Conservation (phyloP, 2,113 vertebrate species). For the Leucoraja erinaceus region DNA sequence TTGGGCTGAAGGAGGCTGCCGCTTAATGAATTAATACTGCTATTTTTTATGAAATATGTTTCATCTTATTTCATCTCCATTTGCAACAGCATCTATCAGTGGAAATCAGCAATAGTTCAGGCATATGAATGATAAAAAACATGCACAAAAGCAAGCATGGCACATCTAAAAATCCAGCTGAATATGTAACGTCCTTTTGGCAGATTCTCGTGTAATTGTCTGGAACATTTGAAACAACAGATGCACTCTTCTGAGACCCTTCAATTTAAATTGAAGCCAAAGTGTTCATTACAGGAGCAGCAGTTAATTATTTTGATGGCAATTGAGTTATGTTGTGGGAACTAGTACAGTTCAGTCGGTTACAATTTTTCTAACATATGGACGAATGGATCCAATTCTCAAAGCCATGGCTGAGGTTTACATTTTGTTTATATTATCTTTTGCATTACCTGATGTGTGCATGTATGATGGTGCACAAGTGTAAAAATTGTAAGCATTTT, state of each 20-base stretch:
- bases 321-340: neutral
- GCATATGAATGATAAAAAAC: neutral
- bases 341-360: neutral
- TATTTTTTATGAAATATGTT: neutral
- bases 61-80: neutral
- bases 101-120: neutral
- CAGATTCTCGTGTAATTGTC: neutral
- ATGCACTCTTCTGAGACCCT: neutral
- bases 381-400: neutral
- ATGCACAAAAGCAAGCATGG: neutral
- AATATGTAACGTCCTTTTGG: neutral
- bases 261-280: neutral
- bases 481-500: neutral
- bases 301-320: slow-evolving; percentile 19
- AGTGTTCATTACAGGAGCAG: neutral
- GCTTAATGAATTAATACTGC: neutral
- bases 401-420: neutral
- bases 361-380: neutral
- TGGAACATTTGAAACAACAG: slow-evolving; percentile 19
- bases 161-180: neutral
- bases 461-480: neutral
- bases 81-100: neutral
- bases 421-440: too few species aligned
- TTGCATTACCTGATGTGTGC: too few species aligned
- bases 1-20: neutral